These are phyloP conservation scores for Rhynchopsitta pachyrhyncha DNA, from an alignment of 2,113 vertebrate genomes.

Conservation along the genomic window DNA sequence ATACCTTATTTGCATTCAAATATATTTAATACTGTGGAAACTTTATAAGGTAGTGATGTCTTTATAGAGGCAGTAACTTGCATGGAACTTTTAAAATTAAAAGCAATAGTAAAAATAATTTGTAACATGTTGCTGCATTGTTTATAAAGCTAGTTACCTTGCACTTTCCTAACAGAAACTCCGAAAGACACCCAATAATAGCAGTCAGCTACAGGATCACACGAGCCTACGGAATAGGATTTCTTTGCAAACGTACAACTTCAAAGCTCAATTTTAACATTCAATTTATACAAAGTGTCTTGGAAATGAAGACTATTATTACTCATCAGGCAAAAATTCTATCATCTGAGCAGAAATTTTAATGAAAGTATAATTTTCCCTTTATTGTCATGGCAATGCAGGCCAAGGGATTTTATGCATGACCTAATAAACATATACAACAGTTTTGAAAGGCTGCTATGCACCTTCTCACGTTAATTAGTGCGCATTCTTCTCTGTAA, in stretches of 20 bases:
- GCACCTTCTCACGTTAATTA: neutral
- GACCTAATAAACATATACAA: neutral
- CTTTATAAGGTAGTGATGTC: slow-evolving; percentile 65
- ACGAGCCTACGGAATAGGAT: neutral
- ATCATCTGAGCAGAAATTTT: slow-evolving; percentile 5
- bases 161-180: neutral
- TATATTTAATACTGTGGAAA: slow-evolving; percentile 62
- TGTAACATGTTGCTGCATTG: slow-evolving; percentile 27
- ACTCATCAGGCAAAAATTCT: neutral
- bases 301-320: slow-evolving; percentile 4
- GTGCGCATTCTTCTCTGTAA: neutral
- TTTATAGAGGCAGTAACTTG: slow-evolving; percentile 61
- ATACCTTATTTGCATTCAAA: slow-evolving; percentile 63
- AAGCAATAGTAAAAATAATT: slow-evolving; percentile 56
- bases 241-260: neutral
- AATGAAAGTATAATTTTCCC: neutral
- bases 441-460: neutral
- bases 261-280: slow-evolving; percentile 8
- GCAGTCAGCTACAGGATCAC: neutral
- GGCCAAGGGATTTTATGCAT: neutral
- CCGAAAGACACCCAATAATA: neutral
- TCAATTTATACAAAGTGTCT: slow-evolving; percentile 5
- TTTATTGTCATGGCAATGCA: neutral
- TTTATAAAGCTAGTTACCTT: slow-evolving; percentile 49
- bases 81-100: slow-evolving; percentile 64